Conservation (phyloP, 1,140 invertebrate species). For the Drosophila punjabiensis region DNA sequence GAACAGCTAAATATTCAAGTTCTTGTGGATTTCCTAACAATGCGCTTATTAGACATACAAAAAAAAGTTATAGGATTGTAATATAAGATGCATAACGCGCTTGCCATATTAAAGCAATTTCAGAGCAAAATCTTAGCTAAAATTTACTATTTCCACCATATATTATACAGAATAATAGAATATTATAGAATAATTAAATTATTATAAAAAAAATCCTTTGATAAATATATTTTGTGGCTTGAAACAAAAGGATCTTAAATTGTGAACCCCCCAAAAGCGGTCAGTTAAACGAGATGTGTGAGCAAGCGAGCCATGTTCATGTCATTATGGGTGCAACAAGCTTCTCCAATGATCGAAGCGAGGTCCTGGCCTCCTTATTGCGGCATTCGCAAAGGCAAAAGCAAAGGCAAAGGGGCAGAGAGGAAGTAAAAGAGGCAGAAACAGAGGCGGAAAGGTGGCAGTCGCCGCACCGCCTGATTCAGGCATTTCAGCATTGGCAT, state of each 20-base stretch:
- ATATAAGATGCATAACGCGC: neutral
- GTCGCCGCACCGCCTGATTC: conserved; percentile 27
- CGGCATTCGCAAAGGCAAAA: conserved; percentile 3
- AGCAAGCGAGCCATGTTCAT: neutral
- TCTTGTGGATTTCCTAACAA: no score
- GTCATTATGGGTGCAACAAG: conserved; percentile 26
- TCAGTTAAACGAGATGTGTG: neutral
- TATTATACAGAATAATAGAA: neutral
- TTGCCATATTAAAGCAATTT: neutral
- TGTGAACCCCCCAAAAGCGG: neutral
- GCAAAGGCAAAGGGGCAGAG: neutral
- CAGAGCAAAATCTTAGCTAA: neutral
- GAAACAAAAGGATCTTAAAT: neutral
- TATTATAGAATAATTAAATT: neutral
- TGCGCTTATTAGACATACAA: no score
- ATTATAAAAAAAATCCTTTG: no score
- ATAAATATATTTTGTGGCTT: neutral
- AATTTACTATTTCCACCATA: no score
- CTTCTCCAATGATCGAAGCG: conserved; percentile 26
- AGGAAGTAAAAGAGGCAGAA: neutral
- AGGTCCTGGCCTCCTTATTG: conserved; percentile 22
- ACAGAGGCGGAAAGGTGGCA: conserved; percentile 3
- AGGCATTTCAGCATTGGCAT: conserved; percentile 52
- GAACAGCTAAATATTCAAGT: no score
- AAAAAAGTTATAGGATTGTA: no score